Percentiles rank a stretch among this genome's conserved stretches.
Evolutionary conservation across 2,888 invertebrate genomes (phyloP).

Genomic region (Blera fallax): DNA sequence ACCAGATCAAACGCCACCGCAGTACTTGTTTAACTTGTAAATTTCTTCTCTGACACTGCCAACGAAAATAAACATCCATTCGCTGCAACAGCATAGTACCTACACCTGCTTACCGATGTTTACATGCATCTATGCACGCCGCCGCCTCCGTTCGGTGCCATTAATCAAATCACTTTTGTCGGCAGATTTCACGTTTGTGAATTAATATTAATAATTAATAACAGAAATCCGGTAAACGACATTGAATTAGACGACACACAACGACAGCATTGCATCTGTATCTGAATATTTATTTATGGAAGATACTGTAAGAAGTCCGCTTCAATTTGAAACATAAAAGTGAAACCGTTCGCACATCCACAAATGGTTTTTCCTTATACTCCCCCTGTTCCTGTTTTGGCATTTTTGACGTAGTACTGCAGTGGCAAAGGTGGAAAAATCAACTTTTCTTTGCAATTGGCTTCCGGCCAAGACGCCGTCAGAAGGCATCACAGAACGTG

Average conservation of each 20-base stretch:
- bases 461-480: conserved; percentile 60
- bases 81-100: conserved; percentile 1
- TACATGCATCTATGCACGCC: conserved; percentile 61
- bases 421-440: conserved; percentile 70
- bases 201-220: conserved; percentile 68
- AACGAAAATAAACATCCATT: conserved; percentile 42
- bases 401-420: conserved; percentile 53
- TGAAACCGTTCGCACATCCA: conserved; percentile 8
- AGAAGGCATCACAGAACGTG: conserved; percentile 53
- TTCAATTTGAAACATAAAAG: conserved; percentile 51
- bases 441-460: conserved; percentile 69
- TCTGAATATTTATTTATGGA: conserved; percentile 54
- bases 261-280: neutral
- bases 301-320: conserved; percentile 40
- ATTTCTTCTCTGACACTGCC: conserved; percentile 42
- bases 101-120: conserved; percentile 65
- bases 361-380: neutral
- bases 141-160: conserved; percentile 55
- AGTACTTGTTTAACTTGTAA: neutral
- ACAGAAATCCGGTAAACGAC: conserved; percentile 49
- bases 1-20: conserved; percentile 22
- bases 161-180: conserved; percentile 64
- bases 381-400: neutral
- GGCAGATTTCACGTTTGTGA: conserved; percentile 46
- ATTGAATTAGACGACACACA: conserved; percentile 31